phyloP scores from a whole-genome alignment of 2,888 invertebrate species.

The Pasiphila rectangulata region DNA sequence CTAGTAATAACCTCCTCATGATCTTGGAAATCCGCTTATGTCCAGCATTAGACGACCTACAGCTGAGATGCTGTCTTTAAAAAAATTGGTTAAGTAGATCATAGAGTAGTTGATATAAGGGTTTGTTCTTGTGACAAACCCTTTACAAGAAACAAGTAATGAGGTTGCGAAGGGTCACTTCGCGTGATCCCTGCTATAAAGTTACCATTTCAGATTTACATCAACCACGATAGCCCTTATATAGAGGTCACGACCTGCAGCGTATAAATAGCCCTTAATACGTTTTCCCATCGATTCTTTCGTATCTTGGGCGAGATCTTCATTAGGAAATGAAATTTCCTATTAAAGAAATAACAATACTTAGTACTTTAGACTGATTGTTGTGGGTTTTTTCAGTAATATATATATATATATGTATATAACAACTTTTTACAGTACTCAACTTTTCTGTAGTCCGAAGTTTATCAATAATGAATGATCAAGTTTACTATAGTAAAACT shows the following conservation, averaged over 20 bases:
- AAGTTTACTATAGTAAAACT: too few species aligned
- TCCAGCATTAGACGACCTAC: too few species aligned
- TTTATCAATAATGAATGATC: too few species aligned
- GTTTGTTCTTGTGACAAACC: constrained; percentile 6
- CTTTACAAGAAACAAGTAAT: constrained; percentile 40
- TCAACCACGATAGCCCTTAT: constrained; percentile 55
- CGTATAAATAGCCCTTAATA: constrained; percentile 68
- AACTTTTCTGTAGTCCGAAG: too few species aligned
- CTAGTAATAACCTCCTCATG: too few species aligned
- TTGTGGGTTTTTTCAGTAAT: too few species aligned
- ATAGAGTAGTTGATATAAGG: too few species aligned
- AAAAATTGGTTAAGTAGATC: too few species aligned
- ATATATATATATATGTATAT: too few species aligned
- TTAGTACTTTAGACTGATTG: background rate
- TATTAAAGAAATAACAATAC: background rate
- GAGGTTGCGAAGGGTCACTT: constrained; percentile 65
- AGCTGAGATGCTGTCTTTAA: too few species aligned
- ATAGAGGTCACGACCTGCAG: constrained; percentile 68
- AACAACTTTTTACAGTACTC: too few species aligned
- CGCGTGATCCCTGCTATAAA: constrained; percentile 71
- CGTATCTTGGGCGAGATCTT: constrained; percentile 27
- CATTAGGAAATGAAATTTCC: constrained; percentile 18
- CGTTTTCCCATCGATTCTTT: constrained; percentile 39
- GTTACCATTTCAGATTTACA: constrained; percentile 68
- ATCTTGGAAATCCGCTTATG: too few species aligned